These are phyloP conservation scores for Caretta caretta DNA, from an alignment of 2,113 vertebrate species.

Conservation along the genomic window DNA sequence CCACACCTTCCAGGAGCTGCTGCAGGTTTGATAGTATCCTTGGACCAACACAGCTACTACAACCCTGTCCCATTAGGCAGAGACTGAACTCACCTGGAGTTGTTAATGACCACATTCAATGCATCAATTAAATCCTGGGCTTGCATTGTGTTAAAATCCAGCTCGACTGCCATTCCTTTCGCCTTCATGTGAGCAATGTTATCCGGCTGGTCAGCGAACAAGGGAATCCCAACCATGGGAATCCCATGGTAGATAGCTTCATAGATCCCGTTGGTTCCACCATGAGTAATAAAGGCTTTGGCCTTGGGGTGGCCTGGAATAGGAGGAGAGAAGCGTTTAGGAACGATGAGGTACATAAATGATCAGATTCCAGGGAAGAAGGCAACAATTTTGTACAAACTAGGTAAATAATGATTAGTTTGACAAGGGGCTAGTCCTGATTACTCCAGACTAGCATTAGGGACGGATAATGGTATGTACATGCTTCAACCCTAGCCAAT, in stretches of 20 bases:
- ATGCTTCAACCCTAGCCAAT: not conserved
- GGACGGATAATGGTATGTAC: not conserved
- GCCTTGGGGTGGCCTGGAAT: slow-evolving; percentile 86
- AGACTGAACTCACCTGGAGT: slow-evolving; percentile 83
- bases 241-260: slow-evolving; percentile 91
- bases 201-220: slow-evolving; percentile 88
- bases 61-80: not conserved
- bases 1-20: not conserved
- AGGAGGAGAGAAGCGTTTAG: not conserved
- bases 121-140: slow-evolving; percentile 80
- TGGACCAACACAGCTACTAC: not conserved
- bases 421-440: not conserved
- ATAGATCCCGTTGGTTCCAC: slow-evolving; percentile 91
- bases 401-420: accelerated
- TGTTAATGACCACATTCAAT: slow-evolving; percentile 82
- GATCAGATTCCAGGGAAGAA: not conserved
- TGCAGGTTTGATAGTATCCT: not conserved
- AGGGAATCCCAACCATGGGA: slow-evolving; percentile 88
- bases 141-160: slow-evolving; percentile 82
- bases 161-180: slow-evolving; percentile 82
- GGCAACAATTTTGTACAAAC: not conserved
- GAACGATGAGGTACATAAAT: not conserved
- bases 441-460: not conserved
- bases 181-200: slow-evolving; percentile 85
- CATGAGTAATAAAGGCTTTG: slow-evolving; percentile 90